Evolutionary conservation across 1,140 invertebrate species (phyloP), one percentile per base, ranked within the genome.

Genomic region (Dendrolimus kikuchii): DNA sequence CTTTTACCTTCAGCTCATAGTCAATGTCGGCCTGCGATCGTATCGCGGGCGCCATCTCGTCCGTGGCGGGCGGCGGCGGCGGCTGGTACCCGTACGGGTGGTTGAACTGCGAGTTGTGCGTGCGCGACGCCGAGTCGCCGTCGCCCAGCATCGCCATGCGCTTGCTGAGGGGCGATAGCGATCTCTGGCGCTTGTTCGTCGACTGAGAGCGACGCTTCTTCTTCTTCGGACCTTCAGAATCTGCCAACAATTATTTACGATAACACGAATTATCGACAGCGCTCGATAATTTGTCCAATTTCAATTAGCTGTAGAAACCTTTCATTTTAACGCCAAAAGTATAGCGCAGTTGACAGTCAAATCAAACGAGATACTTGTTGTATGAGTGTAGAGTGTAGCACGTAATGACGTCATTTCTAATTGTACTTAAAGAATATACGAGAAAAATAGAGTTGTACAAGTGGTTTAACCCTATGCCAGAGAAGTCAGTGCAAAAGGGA

Each of bases 111-210:
- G 85, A 92, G 88, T 74, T 91, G 83, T 88, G 85, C 0, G 89
- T 88, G 0, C 90, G 81, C 0, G 89, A 87, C 0, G 88, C 69
- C 5, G 87, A 80, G 53, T 80, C 80, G 0, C 79, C 77, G 40
- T 90, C 89, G 59, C 90, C 90, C 62, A 91, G 84, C 84, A 90
- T 85, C 7, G 92, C 92, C 92, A 95, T 94, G 6, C 93, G 90
- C 71, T 95, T 95, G 72, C 93, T 94, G 5, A 95, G 82, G 6
- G 93, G 94, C 39, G 93, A 95, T 40, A 95, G 75, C 0, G 94
- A 95, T 4, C 90, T 89, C 47, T 93, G 91, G 60, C 93, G 92
- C 75, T 93, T 92, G 60, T 89, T 76, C 75, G 81, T 81, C 0
- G 87, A 89, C n/a, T 88, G 84, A 36, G 88, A 89, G 39, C 89